Evolutionary conservation across 23 tunicate genomes (phyloP), one percentile per base, ranked within the genome.

Genomic region (Trididemnum nubilum): DNA sequence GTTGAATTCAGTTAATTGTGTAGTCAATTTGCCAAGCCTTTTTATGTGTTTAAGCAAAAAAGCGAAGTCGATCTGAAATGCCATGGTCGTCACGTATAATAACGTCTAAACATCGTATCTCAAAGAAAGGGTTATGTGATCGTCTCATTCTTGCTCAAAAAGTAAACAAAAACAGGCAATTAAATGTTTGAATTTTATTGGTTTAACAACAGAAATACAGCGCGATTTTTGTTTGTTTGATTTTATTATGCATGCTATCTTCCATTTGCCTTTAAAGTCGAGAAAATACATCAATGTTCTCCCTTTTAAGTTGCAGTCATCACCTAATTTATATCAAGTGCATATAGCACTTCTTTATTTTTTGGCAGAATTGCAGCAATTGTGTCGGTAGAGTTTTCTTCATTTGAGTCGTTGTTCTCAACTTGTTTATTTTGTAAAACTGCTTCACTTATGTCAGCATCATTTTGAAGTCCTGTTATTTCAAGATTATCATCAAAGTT

Each of bases 311-410:
- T 49, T 73, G 79, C 34, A 73, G 59, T 36, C 59, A 33, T 73
- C 79, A 59, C 60, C 79, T 23, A 73, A 73, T 73, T n/a, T 73
- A 28, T 73, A 73, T 73, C 79, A 73, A 38, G 79, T 36, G 79
- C 59, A 33, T 73, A 24, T 49, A 73, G 59, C 59, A 73, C 59
- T 39, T 36, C 59, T 49, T 38, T 36, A 37, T 73, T 70, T 70
- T 70, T 33, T 70, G 76, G 76, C 22, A 37, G 39, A 70, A 37
- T 70, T 35, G n/a, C 36, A 31, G 76, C 26, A 35, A 31, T 70
- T 29, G 76, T n/a, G 76, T 70, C 76, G 31, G 76, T 37, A 29
- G n/a, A 31, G 38, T 35, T 33, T 73, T 39, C 79, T 39, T 39
- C 59, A 15, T 73, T 38, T 24, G 30, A 36, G 79, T 38, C 60